Percentiles rank a stretch among this genome's conserved stretches.
Evolutionary conservation across 53 echinoderm and acorn worm species (phyloP).

Genomic region (Holothuria leucospilota): DNA sequence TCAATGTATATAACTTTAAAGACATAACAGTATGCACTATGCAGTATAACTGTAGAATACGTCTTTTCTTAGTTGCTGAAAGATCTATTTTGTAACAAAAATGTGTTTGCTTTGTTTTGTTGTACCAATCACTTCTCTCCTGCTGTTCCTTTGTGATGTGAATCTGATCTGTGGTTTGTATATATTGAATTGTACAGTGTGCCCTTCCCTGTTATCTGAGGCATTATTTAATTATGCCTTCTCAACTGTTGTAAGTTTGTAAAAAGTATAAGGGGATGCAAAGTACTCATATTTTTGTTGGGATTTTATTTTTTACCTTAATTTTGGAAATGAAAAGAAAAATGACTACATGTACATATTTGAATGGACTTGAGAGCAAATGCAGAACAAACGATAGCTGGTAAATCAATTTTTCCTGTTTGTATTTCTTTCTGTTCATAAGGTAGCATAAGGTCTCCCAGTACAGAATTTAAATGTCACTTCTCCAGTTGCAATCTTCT

Average conservation of each 20-base stretch:
- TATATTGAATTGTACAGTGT: conserved; percentile 42
- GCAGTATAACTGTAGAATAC: conserved; percentile 21
- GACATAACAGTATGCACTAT: conserved; percentile 38
- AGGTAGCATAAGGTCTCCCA: too few species aligned
- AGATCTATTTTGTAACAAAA: conserved; percentile 30
- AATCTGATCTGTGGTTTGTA: conserved; percentile 20
- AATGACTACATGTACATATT: conserved; percentile 32
- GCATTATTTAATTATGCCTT: conserved; percentile 31
- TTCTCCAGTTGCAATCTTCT: too few species aligned
- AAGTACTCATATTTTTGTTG: conserved; percentile 48
- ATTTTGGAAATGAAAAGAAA: conserved; percentile 23
- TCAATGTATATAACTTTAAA: conserved; percentile 22
- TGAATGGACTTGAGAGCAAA: conserved; percentile 28
- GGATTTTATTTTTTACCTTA: conserved; percentile 45
- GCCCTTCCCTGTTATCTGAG: conserved; percentile 5
- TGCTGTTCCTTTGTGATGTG: conserved; percentile 20
- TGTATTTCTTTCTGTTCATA: not conserved
- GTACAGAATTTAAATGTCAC: too few species aligned
- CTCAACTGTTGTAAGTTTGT: not conserved
- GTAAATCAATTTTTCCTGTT: conserved; percentile 1
- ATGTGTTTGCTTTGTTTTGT: not conserved
- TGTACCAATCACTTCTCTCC: not conserved
- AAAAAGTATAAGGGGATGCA: conserved; percentile 39
- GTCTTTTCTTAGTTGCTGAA: not conserved
- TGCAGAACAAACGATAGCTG: conserved; percentile 46